Base-by-base conservation (phyloP, 1,140 invertebrate genomes). In the Onthophagus taurus region DNA sequence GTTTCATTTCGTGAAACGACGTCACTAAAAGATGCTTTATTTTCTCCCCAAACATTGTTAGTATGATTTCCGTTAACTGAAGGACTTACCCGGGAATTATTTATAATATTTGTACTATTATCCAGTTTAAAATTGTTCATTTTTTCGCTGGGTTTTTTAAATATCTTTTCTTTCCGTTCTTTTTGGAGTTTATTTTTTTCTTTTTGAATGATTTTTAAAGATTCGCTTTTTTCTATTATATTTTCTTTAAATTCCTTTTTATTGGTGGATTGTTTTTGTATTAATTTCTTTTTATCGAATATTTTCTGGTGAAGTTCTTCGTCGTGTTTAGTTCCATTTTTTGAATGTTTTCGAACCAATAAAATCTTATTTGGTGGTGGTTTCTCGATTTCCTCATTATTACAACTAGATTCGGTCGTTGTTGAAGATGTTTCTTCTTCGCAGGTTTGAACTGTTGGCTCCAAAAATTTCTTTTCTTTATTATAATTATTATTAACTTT, bases 351-450 rank as follows among this genome's bases (percentile, higher is more conserved):
- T 54, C 52, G 55, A 51, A 38, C 54, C 51, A 41, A 46, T 44
- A 47, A 16, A 5, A 41, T 7, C 13, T 41, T 41, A n/a, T n/a
- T n/a, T n/a, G n/a, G n/a, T 16, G 29, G n/a, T 9, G 53, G 54
- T 53, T 61, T 63, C 16, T 62, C 58, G 23, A 49, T 47, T 42
- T 63, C 61, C 12, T 60, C 58, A 33, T 55, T 55, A 48, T 57
- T 60, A n/a, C n/a, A n/a, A 37, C 48, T 54, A 33, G 78, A 79
- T 54, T 84, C 81, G 8, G 81, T 83, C 4, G 80, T 83, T 0
- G 80, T 82, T 1, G 81, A 83, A 8, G 79, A 83, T 2, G 77
- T 77, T 51, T 83, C 81, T 54, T 81, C 79, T 57, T 80, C 77
- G 8, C 66, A 69, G 47, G 63, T 69, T 48, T 65, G 61, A 48